Evolutionary conservation across 1,140 invertebrate genomes (phyloP).

Genomic region (Anastatus disparis): DNA sequence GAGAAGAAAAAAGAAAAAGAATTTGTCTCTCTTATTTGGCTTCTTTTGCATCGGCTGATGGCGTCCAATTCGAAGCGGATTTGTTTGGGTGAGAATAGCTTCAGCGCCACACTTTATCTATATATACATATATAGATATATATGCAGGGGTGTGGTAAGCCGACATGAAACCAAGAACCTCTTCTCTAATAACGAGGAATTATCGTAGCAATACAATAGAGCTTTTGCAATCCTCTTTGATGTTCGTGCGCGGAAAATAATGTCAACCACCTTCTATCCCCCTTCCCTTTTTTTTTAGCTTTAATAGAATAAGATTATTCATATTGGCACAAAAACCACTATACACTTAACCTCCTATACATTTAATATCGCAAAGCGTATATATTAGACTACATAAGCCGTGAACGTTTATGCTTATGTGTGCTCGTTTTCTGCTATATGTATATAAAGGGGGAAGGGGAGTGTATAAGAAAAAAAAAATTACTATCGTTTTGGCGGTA

Average conservation of each 20-base stretch:
- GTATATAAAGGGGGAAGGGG: too few relatives aligned
- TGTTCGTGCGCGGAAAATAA: conserved; percentile 64
- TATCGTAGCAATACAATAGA: conserved; percentile 66
- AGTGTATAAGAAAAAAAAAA: too few relatives aligned
- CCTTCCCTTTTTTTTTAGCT: too few relatives aligned
- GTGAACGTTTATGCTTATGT: conserved; percentile 30
- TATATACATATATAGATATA: too few relatives aligned
- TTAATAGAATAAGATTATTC: conserved; percentile 65
- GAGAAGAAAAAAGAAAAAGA: too few relatives aligned
- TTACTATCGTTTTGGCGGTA: too few relatives aligned
- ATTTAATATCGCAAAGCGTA: not conserved
- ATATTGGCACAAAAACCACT: conserved; percentile 29
- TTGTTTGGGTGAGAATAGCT: conserved; percentile 62
- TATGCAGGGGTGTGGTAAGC: conserved; percentile 67
- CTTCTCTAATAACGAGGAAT: conserved; percentile 65
- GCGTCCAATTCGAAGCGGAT: conserved; percentile 63
- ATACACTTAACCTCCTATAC: not conserved
- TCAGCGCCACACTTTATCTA: too few relatives aligned
- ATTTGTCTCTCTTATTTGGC: too few relatives aligned
- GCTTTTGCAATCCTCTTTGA: conserved; percentile 62
- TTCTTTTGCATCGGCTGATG: conserved; percentile 58
- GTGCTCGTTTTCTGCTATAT: conserved; percentile 28
- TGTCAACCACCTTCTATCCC: conserved; percentile 31
- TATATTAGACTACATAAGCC: too few relatives aligned
- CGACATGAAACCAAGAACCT: conserved; percentile 60